A percentile compares a stretch with the other conserved stretches of the same genome.
These are phyloP conservation scores for Falco punctatus DNA, from an alignment of 2,113 vertebrate species.

Conservation along the genomic window DNA sequence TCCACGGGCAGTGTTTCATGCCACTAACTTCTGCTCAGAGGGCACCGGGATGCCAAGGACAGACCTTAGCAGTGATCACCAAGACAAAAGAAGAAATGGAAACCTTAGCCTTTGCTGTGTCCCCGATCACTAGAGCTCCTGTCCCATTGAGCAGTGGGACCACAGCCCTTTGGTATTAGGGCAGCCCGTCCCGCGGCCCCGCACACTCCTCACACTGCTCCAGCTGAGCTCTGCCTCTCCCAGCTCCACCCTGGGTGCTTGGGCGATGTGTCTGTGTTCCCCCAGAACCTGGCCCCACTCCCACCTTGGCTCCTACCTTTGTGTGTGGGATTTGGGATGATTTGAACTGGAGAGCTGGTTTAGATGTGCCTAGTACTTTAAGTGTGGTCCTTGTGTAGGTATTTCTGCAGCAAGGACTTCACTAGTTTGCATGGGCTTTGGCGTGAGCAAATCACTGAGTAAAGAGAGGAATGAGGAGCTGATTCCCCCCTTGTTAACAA, in stretches of 20 bases:
- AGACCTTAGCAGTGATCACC: neutral
- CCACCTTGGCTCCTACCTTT: neutral
- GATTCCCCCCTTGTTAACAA: neutral
- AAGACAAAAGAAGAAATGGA: neutral
- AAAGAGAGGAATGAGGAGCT: neutral
- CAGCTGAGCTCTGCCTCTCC: neutral
- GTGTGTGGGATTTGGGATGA: neutral
- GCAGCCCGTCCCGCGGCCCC: neutral
- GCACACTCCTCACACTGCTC: neutral
- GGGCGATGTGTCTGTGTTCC: neutral
- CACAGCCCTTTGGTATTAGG: neutral
- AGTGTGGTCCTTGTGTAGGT: neutral
- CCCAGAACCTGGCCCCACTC: neutral
- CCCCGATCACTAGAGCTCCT: neutral
- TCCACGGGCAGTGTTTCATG: neutral
- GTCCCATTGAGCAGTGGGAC: neutral
- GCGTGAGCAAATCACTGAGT: neutral
- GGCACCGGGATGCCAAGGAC: neutral
- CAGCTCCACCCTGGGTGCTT: neutral
- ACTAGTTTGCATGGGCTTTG: neutral
- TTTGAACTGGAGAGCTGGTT: neutral
- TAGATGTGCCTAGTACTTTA: neutral
- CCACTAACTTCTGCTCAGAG: neutral
- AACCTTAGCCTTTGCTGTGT: neutral
- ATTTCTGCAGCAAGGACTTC: neutral